phyloP scores from a whole-genome alignment of 2,888 invertebrate species.

The Cantharis lateralis region DNA sequence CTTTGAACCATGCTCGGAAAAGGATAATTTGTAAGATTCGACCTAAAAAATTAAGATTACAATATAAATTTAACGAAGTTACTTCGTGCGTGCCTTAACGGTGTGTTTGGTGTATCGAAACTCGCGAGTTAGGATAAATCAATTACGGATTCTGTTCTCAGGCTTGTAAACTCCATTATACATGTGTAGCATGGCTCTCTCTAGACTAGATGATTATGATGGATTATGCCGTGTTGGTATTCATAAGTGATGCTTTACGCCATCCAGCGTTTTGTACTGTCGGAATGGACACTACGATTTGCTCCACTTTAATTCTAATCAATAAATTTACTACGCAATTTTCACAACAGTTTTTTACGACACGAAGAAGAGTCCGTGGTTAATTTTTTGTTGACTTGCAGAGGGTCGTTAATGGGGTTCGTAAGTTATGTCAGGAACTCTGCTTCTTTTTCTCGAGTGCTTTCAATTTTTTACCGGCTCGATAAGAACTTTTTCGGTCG shows the following conservation, averaged over 20 bases:
- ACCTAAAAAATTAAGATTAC: not conserved
- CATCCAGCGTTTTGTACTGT: constrained; percentile 21
- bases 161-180: constrained; percentile 42
- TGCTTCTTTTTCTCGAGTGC: not conserved
- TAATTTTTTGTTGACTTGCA: not conserved
- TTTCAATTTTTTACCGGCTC: not conserved
- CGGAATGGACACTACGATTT: constrained; percentile 14
- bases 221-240: constrained; percentile 37
- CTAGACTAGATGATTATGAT: constrained; percentile 38
- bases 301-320: constrained; percentile 3
- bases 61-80: constrained; percentile 2
- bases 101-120: constrained; percentile 28
- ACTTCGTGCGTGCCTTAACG: constrained; percentile 24
- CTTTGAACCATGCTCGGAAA: not conserved
- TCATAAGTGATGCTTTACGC: constrained; percentile 30
- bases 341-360: not conserved
- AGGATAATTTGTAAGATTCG: not conserved
- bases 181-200: constrained; percentile 43
- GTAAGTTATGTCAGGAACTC: not conserved
- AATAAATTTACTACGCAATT: not conserved
- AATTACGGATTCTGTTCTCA: constrained; percentile 39
- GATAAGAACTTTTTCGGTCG: not conserved
- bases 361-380: not conserved
- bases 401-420: not conserved
- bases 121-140: constrained; percentile 31